Percentiles rank a stretch among this genome's conserved stretches.
phyloP scores from a whole-genome alignment of 2,797 vertebrate species.

The Gadopsis marmoratus region DNA sequence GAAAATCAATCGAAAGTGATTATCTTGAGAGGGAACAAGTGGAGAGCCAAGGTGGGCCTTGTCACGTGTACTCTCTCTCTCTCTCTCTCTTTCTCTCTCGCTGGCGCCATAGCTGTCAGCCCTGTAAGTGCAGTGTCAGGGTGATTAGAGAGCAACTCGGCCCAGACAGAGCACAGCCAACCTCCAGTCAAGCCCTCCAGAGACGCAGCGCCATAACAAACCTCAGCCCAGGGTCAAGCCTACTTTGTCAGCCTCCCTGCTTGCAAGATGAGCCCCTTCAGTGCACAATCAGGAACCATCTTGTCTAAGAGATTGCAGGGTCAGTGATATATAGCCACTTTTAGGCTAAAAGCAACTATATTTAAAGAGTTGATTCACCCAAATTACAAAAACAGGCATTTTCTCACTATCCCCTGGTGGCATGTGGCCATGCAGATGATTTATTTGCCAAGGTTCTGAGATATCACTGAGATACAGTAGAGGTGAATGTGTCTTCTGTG shows the following conservation, averaged over 20 bases:
- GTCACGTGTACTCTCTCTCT: slow-evolving; percentile 65
- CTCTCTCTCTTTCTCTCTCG: slow-evolving; percentile 26
- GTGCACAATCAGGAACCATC: slow-evolving; percentile 51
- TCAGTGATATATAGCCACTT: slow-evolving; percentile 49
- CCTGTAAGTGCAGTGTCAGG: slow-evolving; percentile 77
- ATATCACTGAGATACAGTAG: not conserved
- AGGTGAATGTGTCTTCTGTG: not conserved
- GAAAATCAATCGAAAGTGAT: slow-evolving; percentile 79
- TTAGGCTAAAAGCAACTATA: slow-evolving; percentile 42
- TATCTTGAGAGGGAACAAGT: slow-evolving; percentile 79
- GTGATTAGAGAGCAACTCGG: slow-evolving; percentile 80
- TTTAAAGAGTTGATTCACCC: slow-evolving; percentile 36
- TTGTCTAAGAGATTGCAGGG: slow-evolving; percentile 33
- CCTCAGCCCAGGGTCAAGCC: slow-evolving; percentile 71
- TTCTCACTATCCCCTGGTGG: slow-evolving; percentile 19
- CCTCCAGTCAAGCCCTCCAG: slow-evolving; percentile 74
- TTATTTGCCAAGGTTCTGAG: slow-evolving; percentile 25
- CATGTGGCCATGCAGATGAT: slow-evolving; percentile 30
- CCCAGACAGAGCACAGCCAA: slow-evolving; percentile 72
- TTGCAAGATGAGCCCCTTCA: slow-evolving; percentile 61
- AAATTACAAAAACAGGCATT: slow-evolving; percentile 52
- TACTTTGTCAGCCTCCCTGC: slow-evolving; percentile 63
- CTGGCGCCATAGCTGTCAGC: slow-evolving; percentile 79
- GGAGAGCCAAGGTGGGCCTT: slow-evolving; percentile 73
- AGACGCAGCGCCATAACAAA: slow-evolving; percentile 68